A percentile compares a stretch with the other conserved stretches of the same genome.
These are phyloP conservation scores for Pteromalus puparum DNA, from an alignment of 1,140 invertebrate species.

Conservation along the genomic window DNA sequence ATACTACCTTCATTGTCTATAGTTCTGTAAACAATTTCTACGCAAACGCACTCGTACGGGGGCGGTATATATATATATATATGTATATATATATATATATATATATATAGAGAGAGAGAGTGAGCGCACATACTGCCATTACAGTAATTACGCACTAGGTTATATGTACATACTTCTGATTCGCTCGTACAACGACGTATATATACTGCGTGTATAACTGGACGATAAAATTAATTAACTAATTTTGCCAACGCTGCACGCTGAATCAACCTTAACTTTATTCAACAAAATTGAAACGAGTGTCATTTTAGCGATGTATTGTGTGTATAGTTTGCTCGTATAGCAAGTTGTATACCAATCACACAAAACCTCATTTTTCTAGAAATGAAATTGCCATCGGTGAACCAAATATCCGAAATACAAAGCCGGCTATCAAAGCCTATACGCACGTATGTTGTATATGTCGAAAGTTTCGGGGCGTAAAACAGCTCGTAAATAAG, in stretches of 20 bases:
- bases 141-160: background rate
- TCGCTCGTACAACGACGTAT: no score
- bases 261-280: background rate
- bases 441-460: background rate
- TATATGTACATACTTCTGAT: no score
- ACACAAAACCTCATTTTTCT: no score
- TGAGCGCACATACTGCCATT: background rate
- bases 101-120: background rate
- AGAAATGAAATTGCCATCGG: no score
- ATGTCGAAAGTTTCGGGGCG: background rate
- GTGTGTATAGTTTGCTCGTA: no score
- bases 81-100: background rate
- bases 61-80: background rate
- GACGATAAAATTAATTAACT: no score
- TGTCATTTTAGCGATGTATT: no score
- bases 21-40: background rate
- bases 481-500: constrained; percentile 34
- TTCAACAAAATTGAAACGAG: background rate
- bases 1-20: background rate
- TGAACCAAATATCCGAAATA: no score
- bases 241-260: no score
- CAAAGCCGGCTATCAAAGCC: background rate
- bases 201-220: no score
- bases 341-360: no score
- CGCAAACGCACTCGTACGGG: no score